Conservation (phyloP, 2,113 vertebrate species). For the Ranitomeya variabilis region DNA sequence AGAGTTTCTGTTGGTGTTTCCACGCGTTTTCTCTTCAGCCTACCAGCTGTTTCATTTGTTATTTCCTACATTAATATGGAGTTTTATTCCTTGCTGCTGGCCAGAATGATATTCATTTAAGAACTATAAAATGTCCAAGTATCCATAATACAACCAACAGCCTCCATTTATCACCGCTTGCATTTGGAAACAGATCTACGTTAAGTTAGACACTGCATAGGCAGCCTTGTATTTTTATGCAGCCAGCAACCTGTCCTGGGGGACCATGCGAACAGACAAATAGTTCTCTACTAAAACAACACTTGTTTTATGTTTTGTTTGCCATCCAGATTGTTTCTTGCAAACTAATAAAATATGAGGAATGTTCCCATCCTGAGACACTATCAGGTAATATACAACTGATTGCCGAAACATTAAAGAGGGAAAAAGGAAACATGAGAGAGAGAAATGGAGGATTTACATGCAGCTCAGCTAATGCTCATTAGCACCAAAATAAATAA, state of each 20-base stretch:
- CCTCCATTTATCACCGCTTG: not conserved
- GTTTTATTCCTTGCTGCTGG: constrained; percentile 17
- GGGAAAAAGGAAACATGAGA: not conserved
- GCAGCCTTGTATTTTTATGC: not conserved
- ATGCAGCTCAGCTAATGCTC: not conserved
- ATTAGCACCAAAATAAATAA: too few relatives aligned
- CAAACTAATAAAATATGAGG: not conserved
- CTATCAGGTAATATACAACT: not conserved
- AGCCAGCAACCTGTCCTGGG: not conserved
- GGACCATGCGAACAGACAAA: not conserved
- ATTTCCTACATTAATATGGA: not conserved
- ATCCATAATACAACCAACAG: not conserved
- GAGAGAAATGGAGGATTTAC: not conserved
- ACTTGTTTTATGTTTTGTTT: not conserved
- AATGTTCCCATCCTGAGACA: not conserved
- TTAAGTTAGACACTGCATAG: constrained; percentile 1
- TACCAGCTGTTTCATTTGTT: constrained; percentile 18
- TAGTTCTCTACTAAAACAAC: not conserved
- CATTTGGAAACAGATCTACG: not conserved
- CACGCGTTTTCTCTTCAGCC: not conserved
- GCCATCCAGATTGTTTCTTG: not conserved
- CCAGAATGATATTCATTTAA: constrained; percentile 1
- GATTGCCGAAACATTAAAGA: not conserved
- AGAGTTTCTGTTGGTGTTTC: not conserved
- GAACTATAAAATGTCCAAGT: constrained; percentile 27